These are phyloP conservation scores for Notothenia coriiceps DNA, from an alignment of 2,113 vertebrate genomes.

Conservation along the genomic window DNA sequence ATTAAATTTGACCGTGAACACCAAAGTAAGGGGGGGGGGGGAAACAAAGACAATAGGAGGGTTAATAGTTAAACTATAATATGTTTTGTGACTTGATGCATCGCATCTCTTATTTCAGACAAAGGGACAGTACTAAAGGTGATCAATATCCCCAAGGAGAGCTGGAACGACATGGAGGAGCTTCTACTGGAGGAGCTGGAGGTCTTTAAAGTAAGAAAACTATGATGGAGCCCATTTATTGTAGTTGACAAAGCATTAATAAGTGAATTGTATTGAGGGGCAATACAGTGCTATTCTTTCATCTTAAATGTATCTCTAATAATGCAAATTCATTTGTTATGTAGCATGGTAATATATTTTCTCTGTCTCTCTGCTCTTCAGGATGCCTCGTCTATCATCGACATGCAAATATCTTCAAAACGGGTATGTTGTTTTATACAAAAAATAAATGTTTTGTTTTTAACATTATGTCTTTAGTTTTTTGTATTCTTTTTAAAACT, in stretches of 20 bases:
- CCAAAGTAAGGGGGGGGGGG: too few species aligned
- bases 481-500: not conserved
- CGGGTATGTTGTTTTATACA: conserved; percentile 83
- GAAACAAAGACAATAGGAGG: too few species aligned
- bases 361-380: conserved; percentile 70
- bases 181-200: conserved; percentile 95
- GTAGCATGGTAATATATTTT: not conserved
- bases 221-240: not conserved
- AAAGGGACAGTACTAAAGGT: conserved; percentile 94
- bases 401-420: conserved; percentile 97
- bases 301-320: not conserved
- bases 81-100: not conserved
- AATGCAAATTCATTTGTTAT: not conserved
- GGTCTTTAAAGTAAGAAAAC: conserved; percentile 90
- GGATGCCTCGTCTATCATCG: conserved; percentile 90
- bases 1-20: too few species aligned
- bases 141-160: conserved; percentile 92
- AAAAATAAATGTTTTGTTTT: not conserved
- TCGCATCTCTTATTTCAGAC: conserved; percentile 80
- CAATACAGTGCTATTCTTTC: not conserved
- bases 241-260: too few species aligned
- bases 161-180: conserved; percentile 89
- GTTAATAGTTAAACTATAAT: not conserved
- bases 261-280: not conserved
- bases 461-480: not conserved